Evolutionary conservation across 2,113 vertebrate species (phyloP), one percentile per base, ranked within the genome.

Genomic region (Antennarius striatus): DNA sequence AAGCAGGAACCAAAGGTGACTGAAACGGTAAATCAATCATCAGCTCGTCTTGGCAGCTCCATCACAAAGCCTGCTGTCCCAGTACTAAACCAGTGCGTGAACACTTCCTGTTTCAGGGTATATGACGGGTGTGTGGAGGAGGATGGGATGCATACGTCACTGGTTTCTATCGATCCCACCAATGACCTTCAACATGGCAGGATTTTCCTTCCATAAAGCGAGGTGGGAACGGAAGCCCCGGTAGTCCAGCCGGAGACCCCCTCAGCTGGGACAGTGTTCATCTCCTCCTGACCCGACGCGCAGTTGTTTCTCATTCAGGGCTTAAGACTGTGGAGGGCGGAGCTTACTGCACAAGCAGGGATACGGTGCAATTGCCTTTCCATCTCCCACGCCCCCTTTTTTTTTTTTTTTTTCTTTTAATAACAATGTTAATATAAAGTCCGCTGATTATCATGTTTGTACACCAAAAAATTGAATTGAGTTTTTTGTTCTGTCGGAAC

Each of bases 91-190:
- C 45, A 63, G 81, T 36, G 61, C 77, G 83, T 52, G 63, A 61
- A 65, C 36, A 17, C 63, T 68, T 84, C 77, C 92, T 83, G 77
- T 75, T 90, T 67, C 71, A 80, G 78, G 71, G 84, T 85, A 83
- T 73, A 59, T 29, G 77, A 29, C 46, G 10, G 13, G 53, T 42
- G 11, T 5, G 59, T 63, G 54, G 11, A 17, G 15, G 46, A 56
- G 43, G 3, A 22, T 22, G 22, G 22, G 22, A 22, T 22, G 22
- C 22, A 22, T 22, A 22, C 22, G 22, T 22, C 32, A 36, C 32
- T 5, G 32, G 32, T 56, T 59, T 45, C 28, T 10, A 22, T 12
- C 30, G 17, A 61, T 70, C 69, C 75, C 79, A 71, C 78, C 76
- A 48, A 59, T 85, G 88, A 84, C 80, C 85, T 80, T 54, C 29